phyloP scores from a whole-genome alignment of 2,797 vertebrate genomes.

The Leucoraja ocellata region DNA sequence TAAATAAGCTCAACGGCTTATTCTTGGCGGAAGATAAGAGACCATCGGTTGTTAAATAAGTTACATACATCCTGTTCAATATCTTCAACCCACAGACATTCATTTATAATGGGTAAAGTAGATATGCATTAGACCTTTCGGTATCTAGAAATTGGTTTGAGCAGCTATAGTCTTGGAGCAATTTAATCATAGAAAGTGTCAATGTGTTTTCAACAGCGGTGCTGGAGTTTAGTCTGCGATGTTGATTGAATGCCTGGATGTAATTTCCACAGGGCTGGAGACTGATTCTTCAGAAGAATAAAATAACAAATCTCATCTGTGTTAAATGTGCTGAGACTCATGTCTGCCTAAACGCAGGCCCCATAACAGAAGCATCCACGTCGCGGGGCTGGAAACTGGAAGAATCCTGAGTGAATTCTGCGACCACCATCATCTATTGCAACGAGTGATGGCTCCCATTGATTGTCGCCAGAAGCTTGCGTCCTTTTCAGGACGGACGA shows the following conservation, averaged over 20 bases:
- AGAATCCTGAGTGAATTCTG: no score
- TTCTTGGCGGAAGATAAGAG: not conserved
- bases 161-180: not conserved
- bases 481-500: no score
- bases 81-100: slow-evolving; percentile 16
- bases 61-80: not conserved
- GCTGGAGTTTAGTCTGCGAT: not conserved
- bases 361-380: no score
- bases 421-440: no score
- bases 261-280: not conserved
- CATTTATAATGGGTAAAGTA: not conserved
- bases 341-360: not conserved
- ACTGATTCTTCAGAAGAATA: not conserved
- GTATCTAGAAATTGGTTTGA: slow-evolving; percentile 20
- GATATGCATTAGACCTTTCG: not conserved
- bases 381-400: no score
- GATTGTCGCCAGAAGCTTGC: no score
- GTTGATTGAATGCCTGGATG: not conserved
- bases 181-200: slow-evolving; percentile 26
- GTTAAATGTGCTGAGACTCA: not conserved
- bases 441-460: no score
- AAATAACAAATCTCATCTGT: not conserved
- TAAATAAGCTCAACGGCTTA: not conserved
- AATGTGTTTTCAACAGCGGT: not conserved
- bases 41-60: not conserved